phyloP scores from a whole-genome alignment of 2,888 invertebrate genomes.

The Perizoma flavofasciatum region DNA sequence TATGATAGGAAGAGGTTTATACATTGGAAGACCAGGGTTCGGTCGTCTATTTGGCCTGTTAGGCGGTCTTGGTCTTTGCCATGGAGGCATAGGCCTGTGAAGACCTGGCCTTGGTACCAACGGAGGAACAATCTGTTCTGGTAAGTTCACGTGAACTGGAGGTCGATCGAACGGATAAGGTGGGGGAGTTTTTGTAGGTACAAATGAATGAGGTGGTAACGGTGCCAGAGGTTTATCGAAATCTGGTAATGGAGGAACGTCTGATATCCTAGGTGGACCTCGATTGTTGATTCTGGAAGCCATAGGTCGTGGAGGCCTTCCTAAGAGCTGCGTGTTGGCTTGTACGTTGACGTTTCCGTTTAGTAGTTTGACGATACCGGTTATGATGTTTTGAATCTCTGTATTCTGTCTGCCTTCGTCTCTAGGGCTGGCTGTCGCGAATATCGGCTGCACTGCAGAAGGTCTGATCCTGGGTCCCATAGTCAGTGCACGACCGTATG shows the following conservation, averaged over 20 bases:
- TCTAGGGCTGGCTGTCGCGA: conserved; percentile 79
- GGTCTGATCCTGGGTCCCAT: conserved; percentile 87
- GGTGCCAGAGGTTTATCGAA: conserved; percentile 81
- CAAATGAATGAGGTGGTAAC: conserved; percentile 66
- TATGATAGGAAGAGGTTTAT: conserved; percentile 84
- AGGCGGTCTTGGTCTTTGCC: conserved; percentile 85
- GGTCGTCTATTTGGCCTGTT: conserved; percentile 76
- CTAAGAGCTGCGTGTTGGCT: conserved; percentile 86
- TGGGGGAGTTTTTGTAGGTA: conserved; percentile 82
- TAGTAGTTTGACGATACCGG: conserved; percentile 93
- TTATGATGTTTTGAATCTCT: conserved; percentile 95
- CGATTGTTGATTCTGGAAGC: conserved; percentile 94
- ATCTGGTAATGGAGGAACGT: conserved; percentile 88
- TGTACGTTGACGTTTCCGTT: conserved; percentile 95
- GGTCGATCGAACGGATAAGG: conserved; percentile 92
- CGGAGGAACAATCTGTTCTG: conserved; percentile 89
- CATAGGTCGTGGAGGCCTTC: conserved; percentile 87
- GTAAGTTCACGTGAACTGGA: conserved; percentile 86
- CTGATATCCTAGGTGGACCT: conserved; percentile 93
- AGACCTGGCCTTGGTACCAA: conserved; percentile 82
- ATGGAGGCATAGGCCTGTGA: conserved; percentile 85
- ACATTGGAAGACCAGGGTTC: conserved; percentile 83
- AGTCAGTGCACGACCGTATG: conserved; percentile 87
- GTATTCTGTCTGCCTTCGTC: conserved; percentile 74
- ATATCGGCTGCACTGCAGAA: conserved; percentile 80